Evolutionary conservation across 2,888 invertebrate genomes (phyloP).

Genomic region (Thalpophila matura): DNA sequence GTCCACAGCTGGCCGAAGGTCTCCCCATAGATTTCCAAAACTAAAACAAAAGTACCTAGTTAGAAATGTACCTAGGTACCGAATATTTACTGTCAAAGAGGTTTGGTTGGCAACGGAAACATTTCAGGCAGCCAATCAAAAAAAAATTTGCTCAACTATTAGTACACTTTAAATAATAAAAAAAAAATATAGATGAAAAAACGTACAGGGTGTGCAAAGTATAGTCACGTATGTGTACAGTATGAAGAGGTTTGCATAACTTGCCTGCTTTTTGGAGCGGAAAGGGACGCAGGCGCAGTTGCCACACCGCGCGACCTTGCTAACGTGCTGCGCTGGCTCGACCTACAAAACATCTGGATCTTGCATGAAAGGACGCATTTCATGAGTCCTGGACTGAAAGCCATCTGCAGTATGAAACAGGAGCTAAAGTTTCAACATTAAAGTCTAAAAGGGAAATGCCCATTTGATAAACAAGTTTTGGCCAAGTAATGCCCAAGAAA

Average conservation of each 20-base stretch:
- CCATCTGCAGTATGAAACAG: no score
- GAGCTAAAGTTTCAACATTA: no score
- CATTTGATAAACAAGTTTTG: no score
- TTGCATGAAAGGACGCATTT: conserved; percentile 51
- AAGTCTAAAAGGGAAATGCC: no score
- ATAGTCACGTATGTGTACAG: conserved; percentile 39
- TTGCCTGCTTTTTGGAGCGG: conserved; percentile 87
- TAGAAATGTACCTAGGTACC: no score
- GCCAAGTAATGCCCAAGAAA: no score
- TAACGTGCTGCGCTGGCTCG: conserved; percentile 50
- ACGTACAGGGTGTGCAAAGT: conserved; percentile 41
- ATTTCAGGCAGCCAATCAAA: no score
- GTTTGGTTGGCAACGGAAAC: no score
- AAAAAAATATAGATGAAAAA: conserved; percentile 38
- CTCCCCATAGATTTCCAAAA: no score
- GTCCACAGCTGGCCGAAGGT: no score
- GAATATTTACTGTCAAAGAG: no score
- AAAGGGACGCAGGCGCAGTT: conserved; percentile 85
- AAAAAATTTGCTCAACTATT: neutral
- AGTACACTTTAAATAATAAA: neutral
- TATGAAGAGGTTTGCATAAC: conserved; percentile 82
- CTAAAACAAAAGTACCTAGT: no score
- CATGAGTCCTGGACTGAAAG: conserved; percentile 14
- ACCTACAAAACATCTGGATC: conserved; percentile 64
- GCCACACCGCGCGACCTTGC: conserved; percentile 84